Evolutionary conservation across 1,140 invertebrate species (phyloP), one percentile per base, ranked within the genome.

Genomic region (Ctenoplectra terminalis): DNA sequence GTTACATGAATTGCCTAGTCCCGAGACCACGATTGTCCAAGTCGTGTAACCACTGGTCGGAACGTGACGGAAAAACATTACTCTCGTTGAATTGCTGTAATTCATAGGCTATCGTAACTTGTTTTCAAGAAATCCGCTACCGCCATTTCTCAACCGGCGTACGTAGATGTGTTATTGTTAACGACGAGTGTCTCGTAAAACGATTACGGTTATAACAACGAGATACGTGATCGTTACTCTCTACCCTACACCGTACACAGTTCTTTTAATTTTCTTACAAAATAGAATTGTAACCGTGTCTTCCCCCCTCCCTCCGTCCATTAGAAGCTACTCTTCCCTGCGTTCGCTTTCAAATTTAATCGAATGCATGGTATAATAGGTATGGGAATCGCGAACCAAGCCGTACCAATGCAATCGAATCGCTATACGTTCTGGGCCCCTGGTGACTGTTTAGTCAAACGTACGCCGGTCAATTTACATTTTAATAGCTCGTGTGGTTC

Each of bases 401-500:
- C 34, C 37, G 46, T 13, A 63, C 20, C 52, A n/a, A 26, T 23
- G 46, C 58, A 54, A 72, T 61, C 34, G 70, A 80, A 80, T 63
- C n/a, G 23, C 17, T 40, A 40, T 63, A 52, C 50, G 29, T 26
- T 8, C 70, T 50, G 43, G 31, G 73, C 85, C 88, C 77, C 90
- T 54, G 77, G 75, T 85, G 89, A 89, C 90, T 92, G 84, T 92
- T 92, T 91, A 90, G 90, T 92, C 87, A 90, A 92, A 91, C 89
- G 91, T 90, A 91, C 83, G 84, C 77, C 78, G 87, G 84, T 90
- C 88, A 85, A 92, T 93, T 92, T 93, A 92, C 92, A 93, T 92
- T 92, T 91, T 81, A 87, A 89, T 90, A 87, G 88, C 88, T 77
- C 56, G 73, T 82, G 77, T 52, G 87, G 87, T 84, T 67, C 66